Evolutionary conservation across 2,888 invertebrate genomes (phyloP), one percentile per base, ranked within the genome.

Genomic region (Hofmannophila pseudospretella): DNA sequence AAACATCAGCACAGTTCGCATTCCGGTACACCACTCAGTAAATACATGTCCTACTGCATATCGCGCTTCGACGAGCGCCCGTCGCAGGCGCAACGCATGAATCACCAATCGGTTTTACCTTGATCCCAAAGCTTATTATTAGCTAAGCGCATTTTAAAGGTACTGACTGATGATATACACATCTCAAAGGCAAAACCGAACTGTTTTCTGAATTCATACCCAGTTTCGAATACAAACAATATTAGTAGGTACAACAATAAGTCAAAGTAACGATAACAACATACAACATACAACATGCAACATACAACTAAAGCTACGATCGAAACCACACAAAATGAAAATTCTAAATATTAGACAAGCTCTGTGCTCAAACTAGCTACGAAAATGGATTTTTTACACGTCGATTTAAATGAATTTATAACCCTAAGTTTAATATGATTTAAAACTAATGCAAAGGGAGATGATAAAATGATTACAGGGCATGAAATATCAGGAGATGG

Each of bases 1-100:
- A 95, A 92, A 92, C 89, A 91, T 91, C 90, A 89, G 89, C 90
- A 89, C 88, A 89, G 87, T 88, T 89, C 88, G 88, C 88, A 88
- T 88, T 88, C 88, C 85, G 65, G 68, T 77, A 85, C 85, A 82
- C 81, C 85, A 82, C 73, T 79, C 62, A 78, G 62, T 74, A 70
- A 70, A 72, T 67, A 76, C 67, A 68, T 2, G 60, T 57, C 70
- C 66, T 74, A 77, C 76, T 67, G 64, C 25, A 16, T 11, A 13
- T 26, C 32, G 28, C 29, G 13, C 7, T 14, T 14, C 26, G 19
- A 32, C 16, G 31, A 12, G 33, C 10, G 13, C n/a, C 23, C 30
- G 3, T 31, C 19, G 13, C 19, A 13, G 22, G 9, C 11, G 8
- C 16, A 9, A 2, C 29, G 22, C 28, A 22, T 34, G 5, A 34